phyloP scores from a whole-genome alignment of 2,888 invertebrate species.

The Laspeyria flexula region DNA sequence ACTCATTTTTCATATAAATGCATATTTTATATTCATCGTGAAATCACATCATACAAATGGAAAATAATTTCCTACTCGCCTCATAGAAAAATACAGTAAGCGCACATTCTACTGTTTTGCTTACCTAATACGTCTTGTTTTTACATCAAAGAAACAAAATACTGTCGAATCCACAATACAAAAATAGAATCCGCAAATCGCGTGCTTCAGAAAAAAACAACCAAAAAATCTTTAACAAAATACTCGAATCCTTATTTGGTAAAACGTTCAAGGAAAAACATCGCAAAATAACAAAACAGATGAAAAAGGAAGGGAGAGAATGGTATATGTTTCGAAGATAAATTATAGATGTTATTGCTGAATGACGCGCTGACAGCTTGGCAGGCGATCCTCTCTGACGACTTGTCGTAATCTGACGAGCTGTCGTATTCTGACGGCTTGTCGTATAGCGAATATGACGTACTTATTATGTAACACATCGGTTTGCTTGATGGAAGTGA shows the following conservation, averaged over 20 bases:
- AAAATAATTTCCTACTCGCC: too few relatives aligned
- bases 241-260: background rate
- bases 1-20: too few relatives aligned
- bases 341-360: constrained; percentile 14
- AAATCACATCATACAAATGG: too few relatives aligned
- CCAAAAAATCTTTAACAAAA: background rate
- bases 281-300: background rate
- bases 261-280: constrained; percentile 4
- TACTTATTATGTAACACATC: constrained; percentile 4
- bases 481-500: constrained; percentile 6
- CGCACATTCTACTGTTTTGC: background rate
- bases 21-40: too few relatives aligned
- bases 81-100: too few relatives aligned
- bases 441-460: background rate
- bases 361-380: constrained; percentile 5
- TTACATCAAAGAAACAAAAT: background rate
- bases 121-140: too few relatives aligned
- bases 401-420: constrained; percentile 7
- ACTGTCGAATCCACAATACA: background rate
- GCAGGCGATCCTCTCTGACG: constrained; percentile 1
- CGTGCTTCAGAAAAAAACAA: background rate
- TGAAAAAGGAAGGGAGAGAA: background rate
- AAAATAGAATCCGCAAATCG: background rate
- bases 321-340: constrained; percentile 7
- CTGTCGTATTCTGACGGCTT: constrained; percentile 9